Base-by-base conservation (phyloP, 2,888 invertebrate species). In the Mythimna lalbum region DNA sequence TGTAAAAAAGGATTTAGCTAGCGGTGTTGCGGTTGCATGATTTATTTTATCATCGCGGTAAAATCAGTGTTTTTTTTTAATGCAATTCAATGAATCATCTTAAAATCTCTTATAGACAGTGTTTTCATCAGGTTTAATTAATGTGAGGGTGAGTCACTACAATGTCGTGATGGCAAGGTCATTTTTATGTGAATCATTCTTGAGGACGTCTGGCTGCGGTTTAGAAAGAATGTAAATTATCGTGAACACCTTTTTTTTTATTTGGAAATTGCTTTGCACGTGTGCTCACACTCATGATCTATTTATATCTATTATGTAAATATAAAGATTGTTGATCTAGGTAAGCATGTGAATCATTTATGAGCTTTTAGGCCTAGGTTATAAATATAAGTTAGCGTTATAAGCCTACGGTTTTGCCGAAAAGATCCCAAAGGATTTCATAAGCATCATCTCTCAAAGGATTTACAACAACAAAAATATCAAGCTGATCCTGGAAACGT, bases 151-250 rank as follows among this genome's bases (percentile, higher is more conserved):
- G 61, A 61, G 6, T 27, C 66, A 66, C 5, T 17, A 14, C n/a
- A 65, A n/a, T 31, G 5, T 47, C n/a, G 3, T 17, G 55, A 53
- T 3, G 36, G 5, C 9, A n/a, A 49, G 17, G 5, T 31, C 10
- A 31, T 33, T 14, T 50, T 19, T 7, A 39, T 14, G 23, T 72
- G 59, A 69, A n/a, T 69, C 72, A 72, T 31, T 7, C 14, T n/a
- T 19, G 9, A 49, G n/a, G 47, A n/a, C n/a, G 19, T 19, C 19
- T 1, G 7, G 52, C 17, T 43, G 72, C 23, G 52, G 72, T 60
- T 52, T 39, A 9, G n/a, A 56, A 70, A 56, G 4, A 39, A 69
- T 49, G 47, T 36, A 36, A 19, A 55, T 17, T 70, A 17, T 5
- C 7, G 5, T 33, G 12, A 2, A n/a, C 4, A 53, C 50, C 19